phyloP scores from a whole-genome alignment of 2,797 vertebrate species.

The Xenops minutus region DNA sequence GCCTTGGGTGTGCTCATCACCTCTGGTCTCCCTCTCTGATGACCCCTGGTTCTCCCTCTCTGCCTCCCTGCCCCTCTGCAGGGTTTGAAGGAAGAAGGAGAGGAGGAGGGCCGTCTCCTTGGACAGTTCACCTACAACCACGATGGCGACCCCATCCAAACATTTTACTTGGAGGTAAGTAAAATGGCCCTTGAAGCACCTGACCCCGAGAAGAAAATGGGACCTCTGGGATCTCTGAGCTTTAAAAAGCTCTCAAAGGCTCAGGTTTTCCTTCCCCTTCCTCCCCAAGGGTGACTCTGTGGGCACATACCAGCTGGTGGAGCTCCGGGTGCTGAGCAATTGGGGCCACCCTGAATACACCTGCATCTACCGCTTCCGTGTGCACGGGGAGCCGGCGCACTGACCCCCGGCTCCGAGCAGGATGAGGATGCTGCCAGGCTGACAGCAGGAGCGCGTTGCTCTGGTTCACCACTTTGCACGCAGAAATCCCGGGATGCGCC shows the following conservation, averaged over 20 bases:
- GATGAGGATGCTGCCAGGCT: background rate
- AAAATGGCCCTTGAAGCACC: too few relatives aligned
- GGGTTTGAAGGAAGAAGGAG: constrained; percentile 84
- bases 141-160: constrained; percentile 86
- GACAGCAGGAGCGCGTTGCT: background rate
- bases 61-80: constrained; percentile 39
- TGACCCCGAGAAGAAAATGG: rapidly evolving
- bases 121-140: constrained; percentile 87
- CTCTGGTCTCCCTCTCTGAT: background rate
- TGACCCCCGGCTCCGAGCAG: background rate
- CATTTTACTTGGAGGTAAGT: constrained; percentile 83
- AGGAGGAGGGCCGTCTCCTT: constrained; percentile 82
- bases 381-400: constrained; percentile 79
- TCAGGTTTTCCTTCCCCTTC: background rate
- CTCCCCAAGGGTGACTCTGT: constrained; percentile 69
- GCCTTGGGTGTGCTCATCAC: background rate
- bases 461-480: background rate
- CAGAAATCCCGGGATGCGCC: background rate
- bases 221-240: background rate
- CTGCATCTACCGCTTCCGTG: constrained; percentile 92
- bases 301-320: constrained; percentile 78
- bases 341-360: constrained; percentile 93
- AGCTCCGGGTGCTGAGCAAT: constrained; percentile 87
- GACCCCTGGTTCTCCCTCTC: background rate
- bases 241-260: background rate